Percentiles rank a stretch among this genome's conserved stretches.
Conservation (phyloP, 2,113 vertebrate species). For the Aspidoscelis tigris region DNA sequence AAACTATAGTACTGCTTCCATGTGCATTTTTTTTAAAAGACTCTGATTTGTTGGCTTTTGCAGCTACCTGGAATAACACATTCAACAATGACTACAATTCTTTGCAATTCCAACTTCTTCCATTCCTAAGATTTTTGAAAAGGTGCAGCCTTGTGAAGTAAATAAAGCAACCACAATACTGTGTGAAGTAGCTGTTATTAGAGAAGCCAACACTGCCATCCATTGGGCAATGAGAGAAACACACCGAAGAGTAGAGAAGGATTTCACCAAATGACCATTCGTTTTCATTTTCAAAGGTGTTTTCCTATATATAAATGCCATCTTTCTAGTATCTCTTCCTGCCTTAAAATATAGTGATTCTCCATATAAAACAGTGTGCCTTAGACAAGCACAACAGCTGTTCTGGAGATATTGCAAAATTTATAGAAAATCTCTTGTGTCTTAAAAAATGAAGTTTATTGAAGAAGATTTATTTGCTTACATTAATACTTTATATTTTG, state of each 20-base stretch:
- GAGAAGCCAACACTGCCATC: slow-evolving; percentile 33
- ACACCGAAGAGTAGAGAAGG: background rate
- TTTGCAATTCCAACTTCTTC: background rate
- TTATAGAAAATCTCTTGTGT: background rate
- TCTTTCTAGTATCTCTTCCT: background rate
- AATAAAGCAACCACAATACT: background rate
- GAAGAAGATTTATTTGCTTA: background rate
- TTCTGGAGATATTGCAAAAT: background rate
- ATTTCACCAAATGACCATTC: slow-evolving; percentile 9
- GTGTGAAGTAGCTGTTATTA: background rate
- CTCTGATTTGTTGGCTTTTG: background rate
- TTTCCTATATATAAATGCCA: background rate
- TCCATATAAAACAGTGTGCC: background rate
- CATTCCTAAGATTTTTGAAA: background rate
- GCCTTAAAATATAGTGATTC: background rate
- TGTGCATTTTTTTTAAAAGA: background rate
- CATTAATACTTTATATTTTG: no score
- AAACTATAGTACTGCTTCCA: background rate
- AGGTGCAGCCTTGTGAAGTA: background rate
- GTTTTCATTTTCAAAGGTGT: background rate
- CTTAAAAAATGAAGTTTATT: background rate
- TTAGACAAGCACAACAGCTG: background rate
- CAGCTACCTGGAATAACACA: background rate
- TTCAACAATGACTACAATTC: background rate
- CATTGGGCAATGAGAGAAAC: slow-evolving; percentile 9